Base-by-base conservation (phyloP, 2,888 invertebrate species). In the Leptarthrus brevirostris region DNA sequence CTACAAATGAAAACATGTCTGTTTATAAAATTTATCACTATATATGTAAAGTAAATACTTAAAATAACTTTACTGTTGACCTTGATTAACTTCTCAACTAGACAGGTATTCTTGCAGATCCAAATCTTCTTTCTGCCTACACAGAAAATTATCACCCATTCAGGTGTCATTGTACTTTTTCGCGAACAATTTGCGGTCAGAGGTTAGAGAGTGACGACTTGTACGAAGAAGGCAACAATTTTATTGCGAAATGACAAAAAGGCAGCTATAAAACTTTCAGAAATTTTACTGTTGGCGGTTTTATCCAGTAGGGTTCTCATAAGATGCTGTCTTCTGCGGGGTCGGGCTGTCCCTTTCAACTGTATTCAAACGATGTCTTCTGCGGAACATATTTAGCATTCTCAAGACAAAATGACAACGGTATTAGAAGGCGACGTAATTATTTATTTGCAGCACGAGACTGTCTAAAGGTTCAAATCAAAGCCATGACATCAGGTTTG, bases 321-420 rank as follows among this genome's bases (percentile, higher is more conserved):
- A 24, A 30, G 30, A 56, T 14, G 14, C 10, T 16, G 16, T 14
- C 56, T 56, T 49, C 30, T 14, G 6, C 56, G 26, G 30, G 26
- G n/a, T 14, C 24, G 56, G 14, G 24, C 12, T 56, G 16, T 30
- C 14, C 56, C 56, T 30, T 24, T 56, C 56, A 4, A 24, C 30
- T 12, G 22, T 12, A 6, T 54, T 16, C 10, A 69, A 69, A 52
- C 34, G 18, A 52, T 69, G 69, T 52, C 52, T 69, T 69, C 52
- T 69, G 69, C 47, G n/a, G 26, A 69, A 30, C 69, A 52, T n/a
- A n/a, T 69, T 69, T 36, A 52, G 22, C 30, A 69, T 69, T 69
- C 69, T 34, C 12, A 34, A 52, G 20, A 34, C 52, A 47, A 47
- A 44, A 36, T 24, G 44, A 47, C 22, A 2, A 20, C 12, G 20